Conservation (phyloP, 1,140 invertebrate genomes). For the Ylistrum balloti region DNA sequence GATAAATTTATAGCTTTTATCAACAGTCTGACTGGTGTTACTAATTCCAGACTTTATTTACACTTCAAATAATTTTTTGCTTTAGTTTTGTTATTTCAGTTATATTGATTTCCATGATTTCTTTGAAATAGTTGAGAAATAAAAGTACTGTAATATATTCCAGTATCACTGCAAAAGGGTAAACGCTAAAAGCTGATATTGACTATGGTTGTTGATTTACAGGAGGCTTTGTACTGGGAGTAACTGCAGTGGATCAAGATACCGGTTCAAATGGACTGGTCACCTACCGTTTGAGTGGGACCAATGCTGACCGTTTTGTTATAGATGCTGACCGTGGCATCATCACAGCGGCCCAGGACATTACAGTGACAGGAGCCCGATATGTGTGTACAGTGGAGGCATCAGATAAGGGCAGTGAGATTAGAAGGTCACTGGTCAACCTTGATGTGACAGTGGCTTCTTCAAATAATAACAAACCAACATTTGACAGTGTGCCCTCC, state of each 20-base stretch:
- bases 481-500: constrained; percentile 60
- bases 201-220: neutral
- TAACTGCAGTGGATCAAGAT: constrained; percentile 86
- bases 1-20: too few relatives aligned
- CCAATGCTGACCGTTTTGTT: constrained; percentile 83
- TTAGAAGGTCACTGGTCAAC: constrained; percentile 60
- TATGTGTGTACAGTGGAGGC: constrained; percentile 86
- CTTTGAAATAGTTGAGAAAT: too few relatives aligned
- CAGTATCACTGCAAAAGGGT: too few relatives aligned
- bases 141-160: too few relatives aligned
- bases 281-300: constrained; percentile 91
- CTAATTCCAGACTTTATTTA: too few relatives aligned
- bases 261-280: constrained; percentile 82
- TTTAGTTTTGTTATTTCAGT: too few relatives aligned
- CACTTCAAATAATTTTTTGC: too few relatives aligned
- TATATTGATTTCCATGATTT: too few relatives aligned
- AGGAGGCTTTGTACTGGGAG: constrained; percentile 87
- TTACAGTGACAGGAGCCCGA: constrained; percentile 57
- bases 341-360: constrained; percentile 76
- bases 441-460: constrained; percentile 64
- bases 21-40: too few relatives aligned
- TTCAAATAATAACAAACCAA: constrained; percentile 55
- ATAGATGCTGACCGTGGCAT: constrained; percentile 82
- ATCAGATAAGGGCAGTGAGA: constrained; percentile 85
- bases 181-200: too few relatives aligned